A percentile compares a stretch with the other conserved stretches of the same genome.
Conservation (phyloP, 2,888 invertebrate species). For the Netelia inedita region DNA sequence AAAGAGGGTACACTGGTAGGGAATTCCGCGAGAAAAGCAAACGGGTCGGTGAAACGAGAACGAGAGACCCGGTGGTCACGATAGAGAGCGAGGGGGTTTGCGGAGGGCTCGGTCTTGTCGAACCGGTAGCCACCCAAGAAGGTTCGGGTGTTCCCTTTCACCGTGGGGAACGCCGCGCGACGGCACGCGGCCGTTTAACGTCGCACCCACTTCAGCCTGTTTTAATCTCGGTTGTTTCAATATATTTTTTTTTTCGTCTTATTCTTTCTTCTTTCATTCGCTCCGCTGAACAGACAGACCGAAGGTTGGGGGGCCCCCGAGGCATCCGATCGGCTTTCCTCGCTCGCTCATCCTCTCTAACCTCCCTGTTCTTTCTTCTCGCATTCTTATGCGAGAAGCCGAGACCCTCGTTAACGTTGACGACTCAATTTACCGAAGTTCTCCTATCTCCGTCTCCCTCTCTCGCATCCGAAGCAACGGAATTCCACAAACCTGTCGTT, state of each 20-base stretch:
- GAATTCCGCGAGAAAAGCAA: constrained; percentile 16
- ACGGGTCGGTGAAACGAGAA: constrained; percentile 20
- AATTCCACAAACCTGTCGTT: constrained; percentile 35
- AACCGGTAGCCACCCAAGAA: constrained; percentile 84
- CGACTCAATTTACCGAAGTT: constrained; percentile 76
- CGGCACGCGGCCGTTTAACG: constrained; percentile 77
- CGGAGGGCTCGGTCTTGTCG: constrained; percentile 68
- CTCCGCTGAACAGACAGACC: constrained; percentile 45
- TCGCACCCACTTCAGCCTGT: constrained; percentile 68
- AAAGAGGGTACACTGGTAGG: not conserved
- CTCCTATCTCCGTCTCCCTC: not conserved
- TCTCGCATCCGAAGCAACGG: not conserved
- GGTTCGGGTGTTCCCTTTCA: constrained; percentile 80
- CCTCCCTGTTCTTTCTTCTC: constrained; percentile 26
- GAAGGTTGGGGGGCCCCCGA: constrained; percentile 43
- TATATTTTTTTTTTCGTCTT: constrained; percentile 70
- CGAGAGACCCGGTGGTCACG: constrained; percentile 5
- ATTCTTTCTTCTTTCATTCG: constrained; percentile 72
- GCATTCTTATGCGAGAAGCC: not conserved
- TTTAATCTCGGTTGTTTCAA: constrained; percentile 60
- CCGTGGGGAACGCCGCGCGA: constrained; percentile 64
- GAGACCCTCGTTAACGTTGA: constrained; percentile 77
- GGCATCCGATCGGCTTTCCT: constrained; percentile 55
- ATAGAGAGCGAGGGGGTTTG: constrained; percentile 56
- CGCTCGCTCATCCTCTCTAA: not conserved